phyloP scores from a whole-genome alignment of 2,888 invertebrate genomes.

The Platyscelio sp. region DNA sequence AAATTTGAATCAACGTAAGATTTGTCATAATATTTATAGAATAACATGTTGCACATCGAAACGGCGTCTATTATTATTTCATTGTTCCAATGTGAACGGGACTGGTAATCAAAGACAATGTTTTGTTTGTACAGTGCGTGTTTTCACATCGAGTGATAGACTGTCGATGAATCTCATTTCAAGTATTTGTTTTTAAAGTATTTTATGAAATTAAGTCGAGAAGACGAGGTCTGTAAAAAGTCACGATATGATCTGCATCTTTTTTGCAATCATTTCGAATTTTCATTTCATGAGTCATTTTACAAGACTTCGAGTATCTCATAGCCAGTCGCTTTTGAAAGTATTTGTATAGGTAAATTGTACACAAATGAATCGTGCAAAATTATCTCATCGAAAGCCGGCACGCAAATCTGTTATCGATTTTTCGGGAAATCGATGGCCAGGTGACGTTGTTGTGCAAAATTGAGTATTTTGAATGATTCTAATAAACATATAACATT shows the following conservation, averaged over 20 bases:
- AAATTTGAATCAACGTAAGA: constrained; percentile 7
- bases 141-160: constrained; percentile 20
- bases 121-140: constrained; percentile 24
- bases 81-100: constrained; percentile 16
- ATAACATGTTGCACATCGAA: constrained; percentile 33
- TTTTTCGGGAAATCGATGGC: constrained; percentile 1
- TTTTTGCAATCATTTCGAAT: not conserved
- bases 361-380: constrained; percentile 52
- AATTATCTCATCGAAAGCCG: constrained; percentile 49
- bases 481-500: constrained; percentile 61
- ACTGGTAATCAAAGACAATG: constrained; percentile 26
- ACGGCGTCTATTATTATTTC: constrained; percentile 17
- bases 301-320: constrained; percentile 24
- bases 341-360: constrained; percentile 34
- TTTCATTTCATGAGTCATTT: not conserved
- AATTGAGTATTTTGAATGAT: constrained; percentile 62
- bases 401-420: constrained; percentile 24
- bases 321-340: constrained; percentile 43
- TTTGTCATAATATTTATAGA: constrained; percentile 46
- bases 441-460: constrained; percentile 12
- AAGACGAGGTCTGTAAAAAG: too few relatives aligned
- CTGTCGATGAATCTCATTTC: constrained; percentile 38
- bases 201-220: constrained; percentile 38
- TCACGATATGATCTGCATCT: not conserved
- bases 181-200: constrained; percentile 54